Evolutionary conservation across 2,113 vertebrate genomes (phyloP).

Genomic region (Rhinopomastus cyanomelas): DNA sequence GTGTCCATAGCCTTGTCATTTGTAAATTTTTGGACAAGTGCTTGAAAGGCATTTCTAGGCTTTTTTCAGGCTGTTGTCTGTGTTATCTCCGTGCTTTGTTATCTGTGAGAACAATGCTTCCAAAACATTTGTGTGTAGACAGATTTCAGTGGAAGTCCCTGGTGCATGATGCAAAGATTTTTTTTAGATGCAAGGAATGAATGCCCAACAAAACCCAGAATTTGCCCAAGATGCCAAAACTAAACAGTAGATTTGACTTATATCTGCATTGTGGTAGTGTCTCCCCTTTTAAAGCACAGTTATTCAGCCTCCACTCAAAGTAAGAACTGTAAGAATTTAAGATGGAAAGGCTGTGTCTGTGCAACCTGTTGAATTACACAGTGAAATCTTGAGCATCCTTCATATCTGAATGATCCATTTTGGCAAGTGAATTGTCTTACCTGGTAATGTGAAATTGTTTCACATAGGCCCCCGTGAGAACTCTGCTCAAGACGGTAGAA

Average conservation of each 20-base stretch:
- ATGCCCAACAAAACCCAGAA: neutral
- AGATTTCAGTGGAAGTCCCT: neutral
- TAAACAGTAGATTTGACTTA: neutral
- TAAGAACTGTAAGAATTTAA: neutral
- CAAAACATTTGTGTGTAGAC: neutral
- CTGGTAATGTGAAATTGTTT: neutral
- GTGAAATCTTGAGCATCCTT: neutral
- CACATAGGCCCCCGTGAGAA: neutral
- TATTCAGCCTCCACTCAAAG: neutral
- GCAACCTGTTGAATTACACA: neutral
- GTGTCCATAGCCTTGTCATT: neutral
- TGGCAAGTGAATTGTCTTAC: neutral
- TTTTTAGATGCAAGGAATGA: neutral
- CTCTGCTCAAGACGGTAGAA: neutral
- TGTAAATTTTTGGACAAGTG: neutral
- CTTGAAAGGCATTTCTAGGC: neutral
- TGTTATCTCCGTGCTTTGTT: neutral
- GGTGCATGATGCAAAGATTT: neutral
- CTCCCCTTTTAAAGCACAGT: neutral
- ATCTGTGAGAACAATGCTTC: neutral
- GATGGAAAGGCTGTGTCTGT: neutral
- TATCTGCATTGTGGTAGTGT: rapidly evolving
- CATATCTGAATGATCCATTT: neutral
- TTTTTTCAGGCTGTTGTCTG: neutral
- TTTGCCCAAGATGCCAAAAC: neutral